Percentiles rank a stretch among this genome's conserved stretches.
These are phyloP conservation scores for Sebastes wilsoni DNA, from an alignment of 2,797 vertebrate genomes.

Conservation along the genomic window DNA sequence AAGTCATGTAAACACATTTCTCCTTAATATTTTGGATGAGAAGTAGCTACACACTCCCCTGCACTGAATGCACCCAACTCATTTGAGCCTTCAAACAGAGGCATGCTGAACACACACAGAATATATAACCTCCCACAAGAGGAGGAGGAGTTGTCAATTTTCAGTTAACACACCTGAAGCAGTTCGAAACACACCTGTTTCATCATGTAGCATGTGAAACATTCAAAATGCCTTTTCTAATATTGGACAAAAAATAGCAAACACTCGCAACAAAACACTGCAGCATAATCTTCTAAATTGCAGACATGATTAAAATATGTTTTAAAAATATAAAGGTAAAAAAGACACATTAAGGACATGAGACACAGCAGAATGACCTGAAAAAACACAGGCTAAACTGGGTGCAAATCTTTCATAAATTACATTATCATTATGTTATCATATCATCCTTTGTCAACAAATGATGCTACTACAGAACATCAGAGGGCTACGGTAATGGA, in stretches of 20 bases:
- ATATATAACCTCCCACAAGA: background rate
- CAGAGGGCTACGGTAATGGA: no score
- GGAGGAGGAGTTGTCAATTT: background rate
- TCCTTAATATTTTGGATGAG: background rate
- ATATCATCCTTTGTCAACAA: no score
- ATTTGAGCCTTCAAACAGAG: background rate
- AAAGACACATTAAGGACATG: background rate
- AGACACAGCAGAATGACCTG: background rate
- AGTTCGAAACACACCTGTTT: background rate
- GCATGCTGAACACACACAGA: background rate
- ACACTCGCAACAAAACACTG: background rate
- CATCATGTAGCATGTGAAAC: background rate
- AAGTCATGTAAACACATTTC: background rate
- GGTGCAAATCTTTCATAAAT: background rate
- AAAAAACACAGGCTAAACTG: background rate
- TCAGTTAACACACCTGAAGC: background rate
- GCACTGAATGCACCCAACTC: background rate
- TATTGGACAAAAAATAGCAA: background rate
- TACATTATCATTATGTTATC: no score
- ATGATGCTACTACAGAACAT: no score
- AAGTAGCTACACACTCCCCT: background rate
- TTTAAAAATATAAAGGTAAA: background rate
- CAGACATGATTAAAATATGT: background rate
- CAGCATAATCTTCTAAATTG: background rate
- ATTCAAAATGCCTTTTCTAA: background rate